These are phyloP conservation scores for Germaria angustata DNA, from an alignment of 2,888 invertebrate genomes.

Conservation along the genomic window DNA sequence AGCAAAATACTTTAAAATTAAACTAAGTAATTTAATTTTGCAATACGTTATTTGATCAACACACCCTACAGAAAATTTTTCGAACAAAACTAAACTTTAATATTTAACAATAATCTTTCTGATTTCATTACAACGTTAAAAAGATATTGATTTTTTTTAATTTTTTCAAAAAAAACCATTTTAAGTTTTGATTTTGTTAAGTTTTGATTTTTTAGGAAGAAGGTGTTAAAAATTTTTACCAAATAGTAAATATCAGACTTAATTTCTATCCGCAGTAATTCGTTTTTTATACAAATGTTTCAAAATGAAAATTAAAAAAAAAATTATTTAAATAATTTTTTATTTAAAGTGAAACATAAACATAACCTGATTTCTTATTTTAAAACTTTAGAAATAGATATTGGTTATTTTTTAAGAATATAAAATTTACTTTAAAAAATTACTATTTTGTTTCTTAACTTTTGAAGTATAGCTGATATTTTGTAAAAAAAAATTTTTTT, in stretches of 20 bases:
- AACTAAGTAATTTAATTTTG: not conserved
- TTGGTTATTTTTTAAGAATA: too few species aligned
- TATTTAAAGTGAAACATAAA: not conserved
- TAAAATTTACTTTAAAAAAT: too few species aligned
- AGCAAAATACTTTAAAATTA: not conserved
- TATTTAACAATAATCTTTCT: too few species aligned
- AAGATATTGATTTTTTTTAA: not conserved
- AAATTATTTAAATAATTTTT: not conserved
- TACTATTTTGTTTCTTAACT: not conserved
- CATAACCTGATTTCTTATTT: not conserved
- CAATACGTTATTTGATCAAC: not conserved
- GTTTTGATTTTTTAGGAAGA: too few species aligned
- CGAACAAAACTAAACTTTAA: too few species aligned
- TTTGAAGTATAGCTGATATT: not conserved
- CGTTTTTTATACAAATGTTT: too few species aligned
- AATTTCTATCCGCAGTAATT: too few species aligned
- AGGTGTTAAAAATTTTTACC: too few species aligned
- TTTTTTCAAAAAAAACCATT: too few species aligned
- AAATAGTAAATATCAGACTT: too few species aligned
- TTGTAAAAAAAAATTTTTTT: not conserved
- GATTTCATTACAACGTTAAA: too few species aligned
- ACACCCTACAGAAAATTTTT: not conserved
- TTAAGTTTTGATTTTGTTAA: not conserved
- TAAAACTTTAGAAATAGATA: not conserved
- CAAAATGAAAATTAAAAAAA: too few species aligned